Conservation (phyloP, 2,797 vertebrate species). For the Cynopterus sphinx region DNA sequence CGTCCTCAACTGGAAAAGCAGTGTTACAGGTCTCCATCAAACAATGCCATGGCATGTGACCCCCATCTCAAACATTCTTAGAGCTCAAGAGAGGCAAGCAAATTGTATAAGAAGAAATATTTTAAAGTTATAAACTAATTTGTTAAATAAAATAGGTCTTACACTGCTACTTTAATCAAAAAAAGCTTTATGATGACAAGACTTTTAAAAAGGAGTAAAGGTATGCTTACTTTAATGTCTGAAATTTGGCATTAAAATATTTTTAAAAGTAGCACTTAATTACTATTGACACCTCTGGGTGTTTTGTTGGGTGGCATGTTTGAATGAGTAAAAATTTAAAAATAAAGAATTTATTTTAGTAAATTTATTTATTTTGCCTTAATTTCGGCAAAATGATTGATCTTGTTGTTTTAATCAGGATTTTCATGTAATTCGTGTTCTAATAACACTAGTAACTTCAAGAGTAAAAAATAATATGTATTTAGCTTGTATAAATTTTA, state of each 20-base stretch:
- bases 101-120: neutral
- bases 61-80: neutral
- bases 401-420: neutral
- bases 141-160: neutral
- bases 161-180: neutral
- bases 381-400: neutral
- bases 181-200: neutral
- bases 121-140: neutral
- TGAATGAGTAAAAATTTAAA: neutral
- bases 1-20: neutral
- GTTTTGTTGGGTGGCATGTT: neutral
- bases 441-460: neutral
- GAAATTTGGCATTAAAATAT: neutral
- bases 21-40: neutral
- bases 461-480: neutral
- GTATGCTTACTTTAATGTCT: neutral
- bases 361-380: neutral
- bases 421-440: neutral
- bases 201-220: neutral
- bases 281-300: neutral
- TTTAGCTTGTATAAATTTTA: neutral
- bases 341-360: neutral
- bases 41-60: accelerated
- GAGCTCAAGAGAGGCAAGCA: neutral
- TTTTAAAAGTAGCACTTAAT: neutral